These are phyloP conservation scores for Eurois occulta DNA, from an alignment of 2,888 invertebrate species.

Conservation along the genomic window DNA sequence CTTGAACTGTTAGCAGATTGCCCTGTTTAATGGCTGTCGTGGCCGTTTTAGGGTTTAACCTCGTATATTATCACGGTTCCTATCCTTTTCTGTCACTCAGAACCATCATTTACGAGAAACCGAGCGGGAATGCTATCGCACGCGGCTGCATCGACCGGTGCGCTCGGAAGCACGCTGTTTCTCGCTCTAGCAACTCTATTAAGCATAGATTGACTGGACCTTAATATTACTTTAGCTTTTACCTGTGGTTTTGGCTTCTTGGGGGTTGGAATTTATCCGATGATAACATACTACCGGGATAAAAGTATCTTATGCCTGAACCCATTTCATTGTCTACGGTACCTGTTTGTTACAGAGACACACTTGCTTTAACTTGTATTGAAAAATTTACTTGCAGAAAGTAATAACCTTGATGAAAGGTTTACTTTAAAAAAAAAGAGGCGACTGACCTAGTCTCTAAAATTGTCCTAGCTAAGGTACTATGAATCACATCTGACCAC, in stretches of 20 bases:
- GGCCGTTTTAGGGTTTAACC: neutral
- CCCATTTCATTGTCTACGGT: neutral
- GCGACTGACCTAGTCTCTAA: neutral
- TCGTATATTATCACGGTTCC: too few relatives aligned
- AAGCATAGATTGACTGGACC: neutral
- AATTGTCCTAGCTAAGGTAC: neutral
- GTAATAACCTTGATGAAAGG: neutral
- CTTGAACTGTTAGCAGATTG: neutral
- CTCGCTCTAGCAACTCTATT: too few relatives aligned
- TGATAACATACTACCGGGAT: neutral
- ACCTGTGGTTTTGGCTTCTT: rapidly evolving
- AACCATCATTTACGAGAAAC: too few relatives aligned
- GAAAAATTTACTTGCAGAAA: neutral
- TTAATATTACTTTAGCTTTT: neutral
- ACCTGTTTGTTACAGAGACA: neutral
- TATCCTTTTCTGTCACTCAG: too few relatives aligned
- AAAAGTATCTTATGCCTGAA: neutral
- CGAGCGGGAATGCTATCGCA: too few relatives aligned
- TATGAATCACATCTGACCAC: neutral
- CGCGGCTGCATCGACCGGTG: too few relatives aligned
- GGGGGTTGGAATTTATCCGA: neutral
- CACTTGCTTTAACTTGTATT: neutral
- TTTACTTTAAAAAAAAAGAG: neutral
- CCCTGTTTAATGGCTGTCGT: neutral
- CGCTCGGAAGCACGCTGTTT: too few relatives aligned